A percentile compares a stretch with the other conserved stretches of the same genome.
phyloP scores from a whole-genome alignment of 1,140 invertebrate genomes.

The Solenopsis fugax region DNA sequence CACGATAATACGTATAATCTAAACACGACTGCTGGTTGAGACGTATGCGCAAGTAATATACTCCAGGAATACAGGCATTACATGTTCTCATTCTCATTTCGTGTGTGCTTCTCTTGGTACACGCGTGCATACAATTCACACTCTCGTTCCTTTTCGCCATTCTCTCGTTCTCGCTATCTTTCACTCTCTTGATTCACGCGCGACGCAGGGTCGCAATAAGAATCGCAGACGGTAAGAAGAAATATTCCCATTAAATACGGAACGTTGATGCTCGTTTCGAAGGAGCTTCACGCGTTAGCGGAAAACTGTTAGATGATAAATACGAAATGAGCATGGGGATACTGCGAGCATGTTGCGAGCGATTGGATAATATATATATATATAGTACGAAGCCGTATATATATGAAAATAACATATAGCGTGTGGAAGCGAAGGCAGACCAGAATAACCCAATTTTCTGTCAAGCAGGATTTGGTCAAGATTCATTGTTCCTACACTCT shows the following conservation, averaged over 20 bases:
- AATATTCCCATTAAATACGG: conserved; percentile 37
- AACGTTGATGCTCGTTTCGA: conserved; percentile 33
- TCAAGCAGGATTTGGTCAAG: conserved; percentile 65
- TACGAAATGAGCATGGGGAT: conserved; percentile 49
- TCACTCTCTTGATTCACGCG: conserved; percentile 56
- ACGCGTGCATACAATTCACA: conserved; percentile 71
- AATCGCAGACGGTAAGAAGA: conserved; percentile 59
- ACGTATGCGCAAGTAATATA: conserved; percentile 75
- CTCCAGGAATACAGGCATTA: conserved; percentile 72
- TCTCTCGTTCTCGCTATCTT: conserved; percentile 30
- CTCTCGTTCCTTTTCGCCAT: conserved; percentile 18
- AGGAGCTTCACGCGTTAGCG: conserved; percentile 27
- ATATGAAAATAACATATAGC: conserved; percentile 39
- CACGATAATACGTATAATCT: conserved; percentile 77
- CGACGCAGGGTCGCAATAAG: conserved; percentile 61
- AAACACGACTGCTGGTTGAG: conserved; percentile 75
- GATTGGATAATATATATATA: conserved; percentile 35
- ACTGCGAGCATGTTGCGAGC: conserved; percentile 52
- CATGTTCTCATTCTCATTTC: conserved; percentile 70
- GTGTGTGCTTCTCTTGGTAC: conserved; percentile 77
- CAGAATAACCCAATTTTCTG: conserved; percentile 56
- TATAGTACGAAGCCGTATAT: conserved; percentile 20
- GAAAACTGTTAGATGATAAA: conserved; percentile 30
- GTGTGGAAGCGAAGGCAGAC: conserved; percentile 53
- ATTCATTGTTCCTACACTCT: conserved; percentile 64